These are phyloP conservation scores for Apogon talboti DNA, from an alignment of 2,797 vertebrate species.

Conservation along the genomic window DNA sequence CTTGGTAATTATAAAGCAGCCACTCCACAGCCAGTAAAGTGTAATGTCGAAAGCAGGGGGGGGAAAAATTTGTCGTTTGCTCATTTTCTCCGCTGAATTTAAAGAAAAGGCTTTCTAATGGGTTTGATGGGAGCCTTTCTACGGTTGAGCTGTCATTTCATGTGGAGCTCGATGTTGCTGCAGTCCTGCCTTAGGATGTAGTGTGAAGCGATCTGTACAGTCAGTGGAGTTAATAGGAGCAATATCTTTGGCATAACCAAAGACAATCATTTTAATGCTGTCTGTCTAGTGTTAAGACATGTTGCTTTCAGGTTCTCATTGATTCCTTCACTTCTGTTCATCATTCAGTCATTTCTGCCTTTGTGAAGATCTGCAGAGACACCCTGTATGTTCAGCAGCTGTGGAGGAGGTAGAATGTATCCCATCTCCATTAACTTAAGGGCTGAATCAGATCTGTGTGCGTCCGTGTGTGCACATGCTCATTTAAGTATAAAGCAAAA, in stretches of 20 bases:
- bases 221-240: conserved; percentile 65
- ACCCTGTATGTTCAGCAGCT: conserved; percentile 64
- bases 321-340: conserved; percentile 34
- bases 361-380: conserved; percentile 47
- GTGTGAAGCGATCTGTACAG: conserved; percentile 49
- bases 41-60: conserved; percentile 20
- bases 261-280: conserved; percentile 76
- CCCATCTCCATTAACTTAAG: conserved; percentile 78
- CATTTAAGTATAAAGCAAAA: conserved; percentile 61
- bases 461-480: conserved; percentile 54
- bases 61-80: conserved; percentile 6
- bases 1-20: conserved; percentile 24
- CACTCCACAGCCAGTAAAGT: conserved; percentile 25
- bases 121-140: conserved; percentile 22
- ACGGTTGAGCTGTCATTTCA: conserved; percentile 25
- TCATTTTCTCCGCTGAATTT: conserved; percentile 38
- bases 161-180: conserved; percentile 50
- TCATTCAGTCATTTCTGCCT: conserved; percentile 55
- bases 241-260: conserved; percentile 83
- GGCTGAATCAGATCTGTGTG: conserved; percentile 73
- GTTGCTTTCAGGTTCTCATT: conserved; percentile 62
- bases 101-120: conserved; percentile 10
- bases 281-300: conserved; percentile 56
- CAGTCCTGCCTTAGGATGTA: conserved; percentile 63
- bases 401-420: conserved; percentile 77